Percentiles rank a stretch among this genome's conserved stretches.
Evolutionary conservation across 2,888 invertebrate genomes (phyloP).

Genomic region (Napeogenes sylphis): DNA sequence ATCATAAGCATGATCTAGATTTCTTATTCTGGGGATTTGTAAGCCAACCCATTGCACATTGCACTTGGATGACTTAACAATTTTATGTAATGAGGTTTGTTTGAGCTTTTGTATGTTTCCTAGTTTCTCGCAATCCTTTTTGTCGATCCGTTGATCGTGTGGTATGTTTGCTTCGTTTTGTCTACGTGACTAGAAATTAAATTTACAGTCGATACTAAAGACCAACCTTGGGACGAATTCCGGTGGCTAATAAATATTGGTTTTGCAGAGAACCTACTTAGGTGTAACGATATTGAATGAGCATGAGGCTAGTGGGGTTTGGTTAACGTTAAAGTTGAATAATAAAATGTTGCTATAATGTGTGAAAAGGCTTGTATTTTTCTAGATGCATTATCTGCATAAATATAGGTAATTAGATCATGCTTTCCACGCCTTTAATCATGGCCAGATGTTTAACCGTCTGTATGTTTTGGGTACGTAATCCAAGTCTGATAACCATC

Average conservation of each 20-base stretch:
- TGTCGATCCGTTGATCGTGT: background rate
- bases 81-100: conserved; percentile 26
- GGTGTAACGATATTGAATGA: conserved; percentile 20
- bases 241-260: conserved; percentile 23
- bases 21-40: conserved; percentile 20
- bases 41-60: conserved; percentile 25
- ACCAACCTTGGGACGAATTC: conserved; percentile 13
- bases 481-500: conserved; percentile 3
- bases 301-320: conserved; percentile 28
- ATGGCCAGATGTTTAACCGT: conserved; percentile 14
- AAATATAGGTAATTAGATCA: conserved; percentile 10
- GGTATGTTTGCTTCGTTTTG: conserved; percentile 13
- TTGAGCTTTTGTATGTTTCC: conserved; percentile 19
- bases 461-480: conserved; percentile 25
- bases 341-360: conserved; percentile 25
- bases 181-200: conserved; percentile 22
- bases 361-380: conserved; percentile 26
- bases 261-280: conserved; percentile 9
- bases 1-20: conserved; percentile 27
- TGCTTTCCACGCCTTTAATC: conserved; percentile 22
- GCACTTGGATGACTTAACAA: conserved; percentile 28
- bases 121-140: background rate
- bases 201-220: conserved; percentile 1
- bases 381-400: conserved; percentile 24
- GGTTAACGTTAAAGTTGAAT: conserved; percentile 24